Base-by-base conservation (phyloP, 2,888 invertebrate genomes). In the Tenodera sinensis region DNA sequence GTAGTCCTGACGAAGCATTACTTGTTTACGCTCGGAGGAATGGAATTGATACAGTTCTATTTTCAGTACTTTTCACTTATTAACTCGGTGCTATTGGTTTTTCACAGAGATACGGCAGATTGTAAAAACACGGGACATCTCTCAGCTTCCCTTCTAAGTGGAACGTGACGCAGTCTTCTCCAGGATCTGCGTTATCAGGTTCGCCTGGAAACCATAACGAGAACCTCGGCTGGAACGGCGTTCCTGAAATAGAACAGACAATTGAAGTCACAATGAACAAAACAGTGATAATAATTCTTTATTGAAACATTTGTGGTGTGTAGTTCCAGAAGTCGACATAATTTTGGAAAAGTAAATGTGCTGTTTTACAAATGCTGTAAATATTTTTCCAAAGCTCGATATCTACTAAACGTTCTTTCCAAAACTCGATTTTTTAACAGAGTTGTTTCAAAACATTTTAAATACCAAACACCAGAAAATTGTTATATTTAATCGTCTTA, bases 111-210 rank as follows among this genome's bases (percentile, higher is more conserved):
- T 82, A 87, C 12, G 87, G 87, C 30, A 87, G 87, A 30, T 87
- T 87, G n/a, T 87, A 87, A 34, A 82, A 87, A 28, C 87, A 87
- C 2, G 87, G 87, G 1, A 87, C 87, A 27, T 87, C 87, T 27
- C 87, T 4, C 8, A 87, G n/a, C 87, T 87, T 87, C 3, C 87
- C 87, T 34, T 87, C 34, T 27, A 28, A 14, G 83, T 87, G 87
- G 82, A 87, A 87, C 9, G 87, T 87, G n/a, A 87, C 87, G n/a
- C 87, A 87, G 30, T 87, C 87, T n/a, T 87, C 87, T 42, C 87
- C 87, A 25, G 87, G 82, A 14, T 82, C 87, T 0, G 87, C 87
- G 14, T 87, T 87, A 25, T 87, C 87, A 0, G 87, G 87, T 34
- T 87, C 87, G 25, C 30, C 30, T 27, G 87, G 87, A 25, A 87